These are phyloP conservation scores for Xanthorhoe spadicearia DNA, from an alignment of 2,888 invertebrate genomes.

Conservation along the genomic window DNA sequence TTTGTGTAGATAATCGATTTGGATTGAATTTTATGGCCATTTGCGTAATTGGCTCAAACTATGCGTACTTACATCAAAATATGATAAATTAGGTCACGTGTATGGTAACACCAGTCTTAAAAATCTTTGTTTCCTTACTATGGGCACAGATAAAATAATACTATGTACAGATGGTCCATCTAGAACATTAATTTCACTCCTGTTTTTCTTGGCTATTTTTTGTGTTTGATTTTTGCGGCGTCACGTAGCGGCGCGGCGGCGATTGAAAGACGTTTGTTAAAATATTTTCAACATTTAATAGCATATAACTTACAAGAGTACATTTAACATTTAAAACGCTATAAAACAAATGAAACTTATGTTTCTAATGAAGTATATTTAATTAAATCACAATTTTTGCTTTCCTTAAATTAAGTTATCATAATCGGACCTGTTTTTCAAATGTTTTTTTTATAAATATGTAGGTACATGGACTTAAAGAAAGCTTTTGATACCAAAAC, in stretches of 20 bases:
- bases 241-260: too few relatives aligned
- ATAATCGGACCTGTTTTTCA: conserved; percentile 4
- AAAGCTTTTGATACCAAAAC: conserved; percentile 8
- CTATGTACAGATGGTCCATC: too few relatives aligned
- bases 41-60: conserved; percentile 23
- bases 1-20: conserved; percentile 26
- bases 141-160: too few relatives aligned
- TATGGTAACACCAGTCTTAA: background rate
- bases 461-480: background rate
- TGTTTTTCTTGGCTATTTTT: too few relatives aligned
- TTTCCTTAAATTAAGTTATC: conserved; percentile 42
- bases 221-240: too few relatives aligned
- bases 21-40: conserved; percentile 21
- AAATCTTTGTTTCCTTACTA: too few relatives aligned
- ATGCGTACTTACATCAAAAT: background rate
- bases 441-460: background rate
- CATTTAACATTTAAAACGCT: conserved; percentile 22
- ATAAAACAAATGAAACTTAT: conserved; percentile 11
- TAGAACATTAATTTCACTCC: too few relatives aligned
- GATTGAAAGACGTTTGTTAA: background rate
- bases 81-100: background rate
- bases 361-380: conserved; percentile 31
- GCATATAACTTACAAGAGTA: conserved; percentile 17
- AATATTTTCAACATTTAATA: conserved; percentile 31
- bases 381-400: conserved; percentile 45